Base-by-base conservation (phyloP, 2,888 invertebrate genomes). In the Creontiades dilutus region DNA sequence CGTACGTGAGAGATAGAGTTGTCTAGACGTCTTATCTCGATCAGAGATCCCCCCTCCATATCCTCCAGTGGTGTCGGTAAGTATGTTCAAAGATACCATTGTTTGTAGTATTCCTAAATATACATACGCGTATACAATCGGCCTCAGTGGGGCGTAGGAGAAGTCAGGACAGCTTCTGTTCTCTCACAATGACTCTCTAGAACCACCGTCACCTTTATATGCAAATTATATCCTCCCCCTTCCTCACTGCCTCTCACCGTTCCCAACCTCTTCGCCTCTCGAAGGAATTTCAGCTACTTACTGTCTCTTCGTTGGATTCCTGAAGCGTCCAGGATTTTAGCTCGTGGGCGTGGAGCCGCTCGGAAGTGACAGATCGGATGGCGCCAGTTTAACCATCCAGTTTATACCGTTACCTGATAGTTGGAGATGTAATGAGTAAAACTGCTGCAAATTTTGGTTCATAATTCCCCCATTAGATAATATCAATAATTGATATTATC, bases 191-290 rank as follows among this genome's bases (percentile, higher is more conserved):
- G 52, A 52, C 61, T 61, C n/a, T 61, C 61, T 4, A n/a, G n/a
- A 19, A 61, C n/a, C n/a, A 14, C 61, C 61, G 61, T 61, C 61
- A 61, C 61, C 61, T 61, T 61, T 61, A 61, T 61, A 61, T 61
- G 61, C 61, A 61, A 61, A 61, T 61, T 19, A 7, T 37, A 37
- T 61, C 61, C 61, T 11, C 1, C 52, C 52, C 16, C 52, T 13
- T 48, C 48, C 48, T 48, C 52, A 3, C 3, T 16, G 11, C 16
- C 16, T 52, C 14, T 52, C 52, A 13, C 52, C 11, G 52, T 11
- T 52, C 11, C 14, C 13, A 52, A 3, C 52, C n/a, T 61, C 19
- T 61, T n/a, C n/a, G 61, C 19, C 19, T 19, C 19, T 19, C 19
- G n/a, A 9, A 61, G 19, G 61, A 61, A 61, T 61, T 61, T 16